A percentile compares a stretch with the other conserved stretches of the same genome.
These are phyloP conservation scores for Barnardius zonarius DNA, from an alignment of 2,113 vertebrate genomes.

Conservation along the genomic window DNA sequence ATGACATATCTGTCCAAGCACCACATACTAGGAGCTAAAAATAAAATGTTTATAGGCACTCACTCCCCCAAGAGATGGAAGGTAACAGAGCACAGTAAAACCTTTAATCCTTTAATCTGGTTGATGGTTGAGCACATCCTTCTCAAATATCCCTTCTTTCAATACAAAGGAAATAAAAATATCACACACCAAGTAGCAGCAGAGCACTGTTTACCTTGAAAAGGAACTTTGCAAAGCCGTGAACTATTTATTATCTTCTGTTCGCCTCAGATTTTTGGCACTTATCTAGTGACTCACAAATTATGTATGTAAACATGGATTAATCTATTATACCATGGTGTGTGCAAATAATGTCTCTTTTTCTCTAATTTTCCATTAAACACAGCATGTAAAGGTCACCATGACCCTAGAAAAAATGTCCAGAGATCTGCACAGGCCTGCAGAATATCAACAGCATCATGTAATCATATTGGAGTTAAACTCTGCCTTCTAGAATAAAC, in stretches of 20 bases:
- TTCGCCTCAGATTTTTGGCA: neutral
- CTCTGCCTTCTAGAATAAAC: slow-evolving; percentile 41
- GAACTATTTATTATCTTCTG: neutral
- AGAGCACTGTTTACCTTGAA: neutral
- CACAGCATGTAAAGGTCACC: slow-evolving; percentile 26
- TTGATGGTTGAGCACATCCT: neutral
- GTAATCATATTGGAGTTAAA: slow-evolving; percentile 13
- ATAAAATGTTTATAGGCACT: neutral
- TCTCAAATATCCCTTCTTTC: neutral
- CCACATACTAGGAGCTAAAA: neutral
- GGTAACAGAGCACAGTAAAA: neutral
- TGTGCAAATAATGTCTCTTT: neutral
- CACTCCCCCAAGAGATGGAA: neutral
- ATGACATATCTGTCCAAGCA: neutral
- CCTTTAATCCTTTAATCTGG: neutral
- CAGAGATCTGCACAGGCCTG: neutral
- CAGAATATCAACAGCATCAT: neutral
- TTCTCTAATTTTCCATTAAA: neutral
- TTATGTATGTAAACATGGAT: slow-evolving; percentile 8
- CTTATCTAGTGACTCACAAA: neutral
- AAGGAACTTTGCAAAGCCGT: neutral
- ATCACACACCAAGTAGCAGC: neutral
- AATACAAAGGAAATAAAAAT: neutral
- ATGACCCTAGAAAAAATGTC: neutral
- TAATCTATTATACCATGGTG: neutral